Percentiles rank a stretch among this genome's conserved stretches.
phyloP scores from a whole-genome alignment of 92 coral and sea anemone genomes.

The Phenganax stokvisi region DNA sequence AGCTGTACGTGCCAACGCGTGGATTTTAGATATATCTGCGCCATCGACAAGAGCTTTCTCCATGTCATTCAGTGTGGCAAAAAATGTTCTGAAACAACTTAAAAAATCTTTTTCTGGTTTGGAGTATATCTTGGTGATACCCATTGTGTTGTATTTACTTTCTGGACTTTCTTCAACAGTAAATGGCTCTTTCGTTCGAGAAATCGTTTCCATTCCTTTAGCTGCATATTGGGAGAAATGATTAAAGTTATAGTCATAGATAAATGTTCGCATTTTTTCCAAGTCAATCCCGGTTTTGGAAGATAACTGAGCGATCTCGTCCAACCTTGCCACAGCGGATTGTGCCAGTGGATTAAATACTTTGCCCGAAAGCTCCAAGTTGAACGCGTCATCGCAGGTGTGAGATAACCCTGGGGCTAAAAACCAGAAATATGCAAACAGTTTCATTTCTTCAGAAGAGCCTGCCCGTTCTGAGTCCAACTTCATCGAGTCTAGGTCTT shows the following conservation, averaged over 20 bases:
- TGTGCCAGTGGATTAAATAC: not conserved
- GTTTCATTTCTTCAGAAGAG: not conserved
- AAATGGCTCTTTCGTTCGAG: no score
- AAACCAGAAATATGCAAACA: not conserved
- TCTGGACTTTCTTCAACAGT: no score
- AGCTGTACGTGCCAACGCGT: no score
- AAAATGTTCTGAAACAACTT: no score
- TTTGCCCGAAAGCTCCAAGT: not conserved
- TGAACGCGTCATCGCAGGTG: slow-evolving; percentile 3
- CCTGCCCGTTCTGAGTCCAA: not conserved
- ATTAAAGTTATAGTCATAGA: not conserved
- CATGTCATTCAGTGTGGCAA: no score
- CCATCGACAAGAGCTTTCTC: no score
- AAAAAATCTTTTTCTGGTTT: no score
- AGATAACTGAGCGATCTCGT: not conserved
- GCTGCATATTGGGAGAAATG: not conserved
- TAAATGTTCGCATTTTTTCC: not conserved
- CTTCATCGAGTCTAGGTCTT: not conserved
- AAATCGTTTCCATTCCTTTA: no score
- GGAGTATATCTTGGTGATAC: no score
- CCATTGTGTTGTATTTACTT: no score
- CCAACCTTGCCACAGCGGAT: not conserved
- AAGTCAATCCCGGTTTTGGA: not conserved
- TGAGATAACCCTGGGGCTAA: not conserved
- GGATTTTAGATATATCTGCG: no score